Percentiles rank a stretch among this genome's conserved stretches.
These are phyloP conservation scores for Gambusia yucatana DNA, from an alignment of 2,797 vertebrate genomes.

Conservation along the genomic window DNA sequence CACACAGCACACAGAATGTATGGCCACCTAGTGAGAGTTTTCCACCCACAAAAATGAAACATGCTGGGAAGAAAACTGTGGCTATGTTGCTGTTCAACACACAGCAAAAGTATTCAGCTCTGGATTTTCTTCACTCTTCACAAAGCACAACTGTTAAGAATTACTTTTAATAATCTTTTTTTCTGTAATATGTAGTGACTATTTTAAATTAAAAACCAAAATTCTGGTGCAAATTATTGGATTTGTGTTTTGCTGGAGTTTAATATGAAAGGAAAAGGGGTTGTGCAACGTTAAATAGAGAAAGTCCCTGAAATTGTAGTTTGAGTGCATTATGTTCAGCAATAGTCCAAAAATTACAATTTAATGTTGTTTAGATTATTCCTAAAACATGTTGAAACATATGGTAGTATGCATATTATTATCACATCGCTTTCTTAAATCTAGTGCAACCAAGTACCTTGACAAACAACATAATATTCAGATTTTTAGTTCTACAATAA, in stretches of 20 bases:
- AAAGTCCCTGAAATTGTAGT: not conserved
- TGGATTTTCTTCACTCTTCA: slow-evolving; percentile 18
- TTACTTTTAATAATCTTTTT: not conserved
- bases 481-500: not conserved
- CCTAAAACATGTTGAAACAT: too few species aligned
- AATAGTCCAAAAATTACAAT: too few species aligned
- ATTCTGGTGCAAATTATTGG: not conserved
- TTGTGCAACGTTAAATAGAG: not conserved
- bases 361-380: too few species aligned
- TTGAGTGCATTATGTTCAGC: not conserved
- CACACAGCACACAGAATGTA: slow-evolving; percentile 53
- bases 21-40: slow-evolving; percentile 55
- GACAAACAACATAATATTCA: not conserved
- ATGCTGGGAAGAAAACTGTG: slow-evolving; percentile 24
- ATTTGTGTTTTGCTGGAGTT: not conserved
- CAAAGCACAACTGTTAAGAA: not conserved
- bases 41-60: slow-evolving; percentile 69
- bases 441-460: not conserved
- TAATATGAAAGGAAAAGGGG: not conserved
- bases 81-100: slow-evolving; percentile 4
- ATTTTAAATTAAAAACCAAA: too few species aligned
- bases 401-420: not conserved
- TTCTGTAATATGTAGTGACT: not conserved
- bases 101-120: slow-evolving; percentile 11
- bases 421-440: not conserved